A percentile compares a stretch with the other conserved stretches of the same genome.
Conservation (phyloP, 2,113 vertebrate genomes). For the Notarius lentiginosus region DNA sequence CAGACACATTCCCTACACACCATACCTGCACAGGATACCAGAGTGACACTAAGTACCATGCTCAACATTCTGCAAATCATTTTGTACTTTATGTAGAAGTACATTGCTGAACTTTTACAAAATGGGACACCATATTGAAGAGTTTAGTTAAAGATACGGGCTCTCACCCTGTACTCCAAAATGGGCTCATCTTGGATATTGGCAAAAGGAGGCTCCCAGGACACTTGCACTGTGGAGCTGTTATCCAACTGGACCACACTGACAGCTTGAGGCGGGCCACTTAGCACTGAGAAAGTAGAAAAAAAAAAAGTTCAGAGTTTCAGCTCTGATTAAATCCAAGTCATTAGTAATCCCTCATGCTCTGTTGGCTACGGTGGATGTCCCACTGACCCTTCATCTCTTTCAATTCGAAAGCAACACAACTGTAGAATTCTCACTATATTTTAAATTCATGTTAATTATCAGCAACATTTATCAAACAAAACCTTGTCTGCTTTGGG, state of each 20-base stretch:
- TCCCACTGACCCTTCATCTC: not conserved
- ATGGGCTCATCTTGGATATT: conserved; percentile 82
- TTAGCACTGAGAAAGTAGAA: conserved; percentile 72
- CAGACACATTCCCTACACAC: conserved; percentile 82
- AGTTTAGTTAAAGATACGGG: not conserved
- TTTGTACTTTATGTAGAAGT: too few species aligned
- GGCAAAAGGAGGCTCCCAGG: conserved; percentile 86
- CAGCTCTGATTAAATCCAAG: not conserved
- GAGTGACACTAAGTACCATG: not conserved
- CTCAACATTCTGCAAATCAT: not conserved
- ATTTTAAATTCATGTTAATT: not conserved
- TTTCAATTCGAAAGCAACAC: not conserved
- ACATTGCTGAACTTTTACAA: not conserved
- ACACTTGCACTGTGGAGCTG: conserved; percentile 84
- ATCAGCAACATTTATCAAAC: not conserved
- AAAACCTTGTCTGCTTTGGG: not conserved
- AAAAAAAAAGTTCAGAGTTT: not conserved
- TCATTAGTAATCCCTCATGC: not conserved
- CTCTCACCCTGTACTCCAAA: conserved; percentile 84
- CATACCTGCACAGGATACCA: conserved; percentile 78
- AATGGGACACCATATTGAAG: not conserved
- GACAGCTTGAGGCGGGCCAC: conserved; percentile 81
- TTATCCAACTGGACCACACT: conserved; percentile 83
- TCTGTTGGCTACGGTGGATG: not conserved
- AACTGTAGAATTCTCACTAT: not conserved